phyloP scores from a whole-genome alignment of 2,113 vertebrate species.

The Passer montanus region DNA sequence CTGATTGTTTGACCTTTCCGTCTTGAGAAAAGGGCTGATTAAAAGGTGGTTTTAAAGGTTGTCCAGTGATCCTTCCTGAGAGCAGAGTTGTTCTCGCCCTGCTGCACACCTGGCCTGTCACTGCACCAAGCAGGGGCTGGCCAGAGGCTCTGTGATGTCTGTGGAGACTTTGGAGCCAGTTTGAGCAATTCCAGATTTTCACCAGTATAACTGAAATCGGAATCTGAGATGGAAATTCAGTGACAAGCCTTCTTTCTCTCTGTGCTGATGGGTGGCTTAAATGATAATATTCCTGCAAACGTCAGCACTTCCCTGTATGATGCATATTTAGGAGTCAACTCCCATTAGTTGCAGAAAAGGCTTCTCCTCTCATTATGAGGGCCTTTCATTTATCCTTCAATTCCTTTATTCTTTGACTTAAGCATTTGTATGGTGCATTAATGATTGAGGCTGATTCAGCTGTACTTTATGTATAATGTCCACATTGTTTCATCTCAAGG shows the following conservation, averaged over 20 bases:
- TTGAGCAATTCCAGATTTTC: not conserved
- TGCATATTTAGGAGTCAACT: constrained; percentile 27
- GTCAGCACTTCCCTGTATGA: constrained; percentile 25
- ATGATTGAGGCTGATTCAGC: constrained; percentile 48
- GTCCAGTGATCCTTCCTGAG: not conserved
- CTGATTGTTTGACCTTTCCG: not conserved
- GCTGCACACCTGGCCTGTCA: not conserved
- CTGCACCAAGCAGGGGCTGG: not conserved
- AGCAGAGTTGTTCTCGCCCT: not conserved
- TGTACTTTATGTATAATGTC: not conserved
- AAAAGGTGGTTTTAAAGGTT: not conserved
- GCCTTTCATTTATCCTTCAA: constrained; percentile 50
- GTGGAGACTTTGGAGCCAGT: not conserved
- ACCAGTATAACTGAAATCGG: not conserved
- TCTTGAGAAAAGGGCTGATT: not conserved
- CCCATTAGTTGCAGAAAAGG: constrained; percentile 21
- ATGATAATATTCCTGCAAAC: not conserved
- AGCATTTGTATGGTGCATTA: constrained; percentile 15
- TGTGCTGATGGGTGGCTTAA: not conserved
- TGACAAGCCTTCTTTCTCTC: not conserved
- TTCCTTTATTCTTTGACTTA: constrained; percentile 36
- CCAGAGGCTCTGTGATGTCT: not conserved
- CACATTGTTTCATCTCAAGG: constrained; percentile 24
- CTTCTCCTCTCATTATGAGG: constrained; percentile 20
- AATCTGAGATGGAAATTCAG: not conserved